These are phyloP conservation scores for Clanis bilineata DNA, from an alignment of 2,888 invertebrate genomes.

Conservation along the genomic window DNA sequence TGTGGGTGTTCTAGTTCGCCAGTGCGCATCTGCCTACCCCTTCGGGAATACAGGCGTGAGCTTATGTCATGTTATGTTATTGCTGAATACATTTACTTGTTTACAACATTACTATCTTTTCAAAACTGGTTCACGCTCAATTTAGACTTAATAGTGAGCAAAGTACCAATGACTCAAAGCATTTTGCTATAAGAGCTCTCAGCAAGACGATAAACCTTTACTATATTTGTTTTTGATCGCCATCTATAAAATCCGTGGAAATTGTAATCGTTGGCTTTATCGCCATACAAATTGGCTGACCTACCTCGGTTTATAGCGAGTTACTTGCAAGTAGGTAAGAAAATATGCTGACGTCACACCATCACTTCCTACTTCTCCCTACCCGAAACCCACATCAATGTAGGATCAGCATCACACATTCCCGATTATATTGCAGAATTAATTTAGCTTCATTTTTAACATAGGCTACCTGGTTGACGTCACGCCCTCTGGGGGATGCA, in stretches of 20 bases:
- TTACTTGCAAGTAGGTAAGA: neutral
- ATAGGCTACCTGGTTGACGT: no score
- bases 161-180: conserved; percentile 21
- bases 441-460: no score
- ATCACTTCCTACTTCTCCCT: neutral
- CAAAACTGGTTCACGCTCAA: neutral
- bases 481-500: no score
- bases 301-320: neutral
- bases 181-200: neutral
- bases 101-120: neutral
- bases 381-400: no score
- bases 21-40: no score
- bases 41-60: no score
- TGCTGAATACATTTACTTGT: no score
- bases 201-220: conserved; percentile 1
- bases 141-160: neutral
- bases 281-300: neutral
- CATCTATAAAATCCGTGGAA: conserved; percentile 5
- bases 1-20: no score
- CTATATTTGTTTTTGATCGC: conserved; percentile 13
- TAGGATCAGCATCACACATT: no score
- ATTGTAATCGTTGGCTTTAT: conserved; percentile 7
- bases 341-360: neutral
- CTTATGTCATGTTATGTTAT: no score
- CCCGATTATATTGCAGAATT: no score